Evolutionary conservation across 2,113 vertebrate species (phyloP), one percentile per base, ranked within the genome.

Genomic region (Gopherus flavomarginatus): DNA sequence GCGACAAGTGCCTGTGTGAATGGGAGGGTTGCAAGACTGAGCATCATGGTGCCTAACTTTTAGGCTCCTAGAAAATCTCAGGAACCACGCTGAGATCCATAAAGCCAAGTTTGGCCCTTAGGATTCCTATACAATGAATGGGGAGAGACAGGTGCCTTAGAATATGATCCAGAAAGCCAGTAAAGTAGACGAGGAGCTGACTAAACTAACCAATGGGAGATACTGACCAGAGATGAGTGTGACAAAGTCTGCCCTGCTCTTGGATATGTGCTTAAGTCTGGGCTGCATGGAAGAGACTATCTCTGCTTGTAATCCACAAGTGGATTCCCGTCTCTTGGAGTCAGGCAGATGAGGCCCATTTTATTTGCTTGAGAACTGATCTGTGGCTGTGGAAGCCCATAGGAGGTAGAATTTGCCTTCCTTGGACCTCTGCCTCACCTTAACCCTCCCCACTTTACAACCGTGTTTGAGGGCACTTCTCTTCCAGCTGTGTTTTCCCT

Each of bases 311-410:
- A 17, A 65, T 65, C 62, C 62, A 65, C 16, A 65, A 65, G 62
- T 65, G 62, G 62, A 31, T n/a, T n/a, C 62, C 3, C 7, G 7
- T n/a, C 62, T 65, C 14, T 14, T 65, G 59, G 29, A 65, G 59
- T 35, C 59, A 65, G 31, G 31, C 59, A 65, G 31, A 65, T 35
- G 59, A 65, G 38, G 26, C 8, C 22, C 1, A 10, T 31, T 85
- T 11, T 44, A 0, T 0, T 9, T 31, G 53, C 14, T 6, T 4
- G 75, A n/a, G 26, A 50, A 65, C 59, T 35, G 59, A 35, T 19
- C 16, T 53, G 35, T 1, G 47, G 38, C 7, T 75, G 47, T 79
- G 83, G 26, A 56, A 91, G 52, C 2, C 8, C 56, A 47, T 1
- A 0, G 1, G 14, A 59, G 27, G 86, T 31, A 4, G 47, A 94